Conservation (phyloP, 1,140 invertebrate genomes). For the Danaus plexippus region DNA sequence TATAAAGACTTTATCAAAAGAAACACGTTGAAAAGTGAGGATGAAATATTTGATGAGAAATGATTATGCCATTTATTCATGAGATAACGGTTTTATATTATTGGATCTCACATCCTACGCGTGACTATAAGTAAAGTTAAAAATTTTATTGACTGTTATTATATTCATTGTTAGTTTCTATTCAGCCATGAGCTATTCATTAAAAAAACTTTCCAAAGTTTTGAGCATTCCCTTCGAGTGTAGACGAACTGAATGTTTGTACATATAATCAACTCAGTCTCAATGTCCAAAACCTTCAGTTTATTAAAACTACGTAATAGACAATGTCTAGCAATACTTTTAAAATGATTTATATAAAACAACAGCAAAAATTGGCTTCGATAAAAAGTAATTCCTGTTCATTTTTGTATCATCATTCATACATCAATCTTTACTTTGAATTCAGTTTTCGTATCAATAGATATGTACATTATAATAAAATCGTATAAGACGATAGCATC, state of each 20-base stretch:
- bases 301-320: too few species aligned
- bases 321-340: neutral
- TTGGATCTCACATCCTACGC: slow-evolving; percentile 37
- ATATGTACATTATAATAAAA: slow-evolving; percentile 42
- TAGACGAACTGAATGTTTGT: too few species aligned
- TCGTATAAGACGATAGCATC: slow-evolving; percentile 56
- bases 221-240: too few species aligned
- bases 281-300: too few species aligned
- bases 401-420: too few species aligned
- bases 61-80: slow-evolving; percentile 38
- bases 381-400: too few species aligned
- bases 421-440: too few species aligned
- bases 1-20: too few species aligned
- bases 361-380: neutral
- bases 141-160: slow-evolving; percentile 13
- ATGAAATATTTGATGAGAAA: slow-evolving; percentile 6
- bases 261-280: too few species aligned
- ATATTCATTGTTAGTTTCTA: slow-evolving; percentile 2
- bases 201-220: too few species aligned
- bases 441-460: too few species aligned
- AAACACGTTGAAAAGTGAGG: neutral
- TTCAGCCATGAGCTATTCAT: too few species aligned
- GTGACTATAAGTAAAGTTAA: slow-evolving; percentile 15
- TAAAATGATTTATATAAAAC: slow-evolving; percentile 2
- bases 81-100: slow-evolving; percentile 34